These are phyloP conservation scores for Okapia johnstoni DNA, from an alignment of 2,113 vertebrate species.

Conservation along the genomic window DNA sequence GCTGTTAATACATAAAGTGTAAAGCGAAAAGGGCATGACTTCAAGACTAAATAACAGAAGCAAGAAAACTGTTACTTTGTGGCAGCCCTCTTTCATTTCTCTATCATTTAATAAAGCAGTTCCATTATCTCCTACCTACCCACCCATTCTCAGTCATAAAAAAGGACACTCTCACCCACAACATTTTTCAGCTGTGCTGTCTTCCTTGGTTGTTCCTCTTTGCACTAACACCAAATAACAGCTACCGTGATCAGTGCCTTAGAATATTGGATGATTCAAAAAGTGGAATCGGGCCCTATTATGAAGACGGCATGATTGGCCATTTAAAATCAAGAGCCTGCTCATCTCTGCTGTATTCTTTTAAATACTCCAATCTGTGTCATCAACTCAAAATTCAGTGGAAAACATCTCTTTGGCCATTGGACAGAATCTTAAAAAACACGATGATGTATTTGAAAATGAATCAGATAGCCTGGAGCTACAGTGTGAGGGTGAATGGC, in stretches of 20 bases:
- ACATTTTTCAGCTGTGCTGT: not conserved
- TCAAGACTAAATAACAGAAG: not conserved
- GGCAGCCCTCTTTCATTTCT: not conserved
- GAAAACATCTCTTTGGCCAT: not conserved
- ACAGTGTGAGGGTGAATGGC: not conserved
- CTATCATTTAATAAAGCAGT: not conserved
- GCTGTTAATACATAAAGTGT: not conserved
- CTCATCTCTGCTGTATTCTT: not conserved
- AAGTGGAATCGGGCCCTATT: not conserved
- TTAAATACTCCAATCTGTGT: not conserved
- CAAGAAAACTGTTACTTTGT: not conserved
- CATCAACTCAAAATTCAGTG: conserved; percentile 1
- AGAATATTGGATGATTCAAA: not conserved
- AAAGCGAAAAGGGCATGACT: not conserved
- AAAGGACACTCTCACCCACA: not conserved
- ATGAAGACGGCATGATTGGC: not conserved
- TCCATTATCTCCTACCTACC: not conserved
- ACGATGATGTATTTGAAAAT: conserved; percentile 25
- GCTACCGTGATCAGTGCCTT: not conserved
- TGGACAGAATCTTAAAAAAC: conserved; percentile 17
- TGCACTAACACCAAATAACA: not conserved
- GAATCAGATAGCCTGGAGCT: not conserved
- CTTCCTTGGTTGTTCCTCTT: not conserved
- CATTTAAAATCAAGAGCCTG: not conserved
- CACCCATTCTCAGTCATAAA: not conserved